Percentiles rank a stretch among this genome's conserved stretches.
Conservation (phyloP, 2,113 vertebrate genomes). For the Hyla sarda region DNA sequence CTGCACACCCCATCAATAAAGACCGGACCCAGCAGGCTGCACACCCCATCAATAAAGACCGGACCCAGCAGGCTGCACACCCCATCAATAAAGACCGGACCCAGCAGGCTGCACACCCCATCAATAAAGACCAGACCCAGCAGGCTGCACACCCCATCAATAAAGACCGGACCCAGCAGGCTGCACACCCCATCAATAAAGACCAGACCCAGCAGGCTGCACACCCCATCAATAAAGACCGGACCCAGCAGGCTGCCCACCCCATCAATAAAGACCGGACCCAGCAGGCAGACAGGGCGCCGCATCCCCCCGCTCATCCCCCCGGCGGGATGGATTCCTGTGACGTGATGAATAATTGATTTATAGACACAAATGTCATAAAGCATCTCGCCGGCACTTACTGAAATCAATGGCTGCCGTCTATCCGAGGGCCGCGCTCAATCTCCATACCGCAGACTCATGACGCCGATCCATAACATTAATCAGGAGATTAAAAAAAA, state of each 20-base stretch:
- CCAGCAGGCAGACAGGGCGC: neutral
- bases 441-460: neutral
- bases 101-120: neutral
- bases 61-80: neutral
- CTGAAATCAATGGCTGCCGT: neutral
- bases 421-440: neutral
- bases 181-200: neutral
- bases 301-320: neutral
- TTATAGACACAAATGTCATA: conserved; percentile 10
- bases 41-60: too few species aligned
- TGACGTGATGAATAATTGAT: neutral
- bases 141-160: neutral
- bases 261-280: too few species aligned
- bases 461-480: neutral
- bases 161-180: neutral
- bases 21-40: neutral
- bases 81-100: neutral
- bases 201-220: neutral
- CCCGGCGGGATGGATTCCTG: neutral
- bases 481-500: neutral
- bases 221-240: too few species aligned
- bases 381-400: neutral
- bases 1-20: neutral
- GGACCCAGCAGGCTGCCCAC: neutral
- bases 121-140: neutral